Base-by-base conservation (phyloP, 2,113 vertebrate species). In the Laterallus jamaicensis region DNA sequence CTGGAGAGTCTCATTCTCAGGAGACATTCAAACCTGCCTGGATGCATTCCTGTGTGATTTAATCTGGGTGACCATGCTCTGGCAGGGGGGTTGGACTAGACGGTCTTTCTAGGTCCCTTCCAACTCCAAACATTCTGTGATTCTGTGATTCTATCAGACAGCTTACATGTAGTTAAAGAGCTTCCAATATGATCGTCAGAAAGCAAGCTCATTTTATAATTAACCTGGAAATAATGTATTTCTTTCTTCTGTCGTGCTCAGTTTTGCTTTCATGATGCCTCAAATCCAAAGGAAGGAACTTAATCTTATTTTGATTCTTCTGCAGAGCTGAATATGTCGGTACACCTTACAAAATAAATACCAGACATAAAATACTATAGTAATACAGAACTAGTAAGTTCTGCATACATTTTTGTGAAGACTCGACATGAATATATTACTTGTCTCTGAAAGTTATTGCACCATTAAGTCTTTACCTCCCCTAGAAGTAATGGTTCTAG, bases 381-480 rank as follows among this genome's bases (percentile, higher is more conserved):
- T 87, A 85, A n/a, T 68, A 69, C 77, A 73, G 77, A 85, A 64
- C 29, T 82, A 11, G 10, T 68, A 69, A 92, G 74, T 87, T 91
- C 84, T 93, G 44, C 44, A 58, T 93, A 37, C 9, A 12, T 86
- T 86, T 95, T 86, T 81, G 69, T 56, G 74, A 87, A 70, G 50
- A 32, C 31, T 87, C 90, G 62, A 52, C 68, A 24, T 37, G 59
- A 94, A 76, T 86, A 50, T 16, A 40, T 81, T 82, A 31, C 84
- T 91, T 66, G 85, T 82, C 55, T 85, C 82, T 47, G n/a, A 59
- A 92, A 91, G n/a, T 93, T 93, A 89, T 32, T 85, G 74, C 62
- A 47, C 31, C 67, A 55, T 94, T 76, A 96, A 93, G 28, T 87
- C 77, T 76, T 84, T 91, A 87, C 73, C 18, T 92, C 69, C 79